Base-by-base conservation (phyloP, 1,140 invertebrate genomes). In the Drosophila ambigua region DNA sequence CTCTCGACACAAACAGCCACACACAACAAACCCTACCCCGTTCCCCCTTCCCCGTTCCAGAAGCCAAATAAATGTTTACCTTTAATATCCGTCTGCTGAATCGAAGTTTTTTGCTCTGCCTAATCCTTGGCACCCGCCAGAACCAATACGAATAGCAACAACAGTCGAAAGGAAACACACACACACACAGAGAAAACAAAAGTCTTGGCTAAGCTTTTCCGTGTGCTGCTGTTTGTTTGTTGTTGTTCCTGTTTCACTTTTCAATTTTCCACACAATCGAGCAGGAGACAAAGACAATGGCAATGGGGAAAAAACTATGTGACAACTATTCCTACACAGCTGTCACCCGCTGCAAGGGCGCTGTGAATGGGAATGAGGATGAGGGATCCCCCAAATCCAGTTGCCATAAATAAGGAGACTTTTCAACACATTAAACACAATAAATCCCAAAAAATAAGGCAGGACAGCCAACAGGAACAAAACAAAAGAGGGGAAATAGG, bases 401-500 rank as follows among this genome's bases (percentile, higher is more conserved):
- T 66, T 63, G 78, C 82, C 82, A 85, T 85, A 87, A 85, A 85
- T 82, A 87, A 79, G 75, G 63, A 46, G 83, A 79, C 78, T 85
- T 85, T 85, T 78, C 82, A 87, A 87, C 82, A 85, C 83, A 82
- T 87, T 87, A 88, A 85, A 72, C 78, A 85, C 82, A 85, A 85
- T 85, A 85, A 87, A 85, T 88, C 82, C 75, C 64, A 26, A 72
- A 82, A 58, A 71, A 77, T 65, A 66, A 63, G 67, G 49, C 67
- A 62, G 76, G 68, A 76, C 57, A 77, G 57, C 41, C 55, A 59
- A 39, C 44, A 64, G 26, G 16, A 31, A 63, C 43, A 41, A 60
- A 20, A 20, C 20, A 20, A 83, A 83, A 60, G 45, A 62, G 41
- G 23, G 63, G 60, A 20, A 20, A 20, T 35, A 69, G 58, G 51